A percentile compares a stretch with the other conserved stretches of the same genome.
Conservation (phyloP, 2,888 invertebrate species). For the Lypha dubia region DNA sequence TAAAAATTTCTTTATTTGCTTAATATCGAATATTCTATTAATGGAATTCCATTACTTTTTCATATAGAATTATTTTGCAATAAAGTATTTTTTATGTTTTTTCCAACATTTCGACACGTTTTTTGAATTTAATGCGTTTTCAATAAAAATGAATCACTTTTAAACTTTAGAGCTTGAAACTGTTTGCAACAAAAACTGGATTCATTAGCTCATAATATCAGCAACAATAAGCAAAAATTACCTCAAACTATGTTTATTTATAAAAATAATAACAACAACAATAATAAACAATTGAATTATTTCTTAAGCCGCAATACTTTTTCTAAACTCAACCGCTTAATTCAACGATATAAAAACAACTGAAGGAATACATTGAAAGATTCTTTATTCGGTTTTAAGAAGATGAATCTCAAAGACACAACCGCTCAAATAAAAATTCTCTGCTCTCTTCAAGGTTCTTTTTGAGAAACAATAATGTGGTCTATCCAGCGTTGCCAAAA, state of each 20-base stretch:
- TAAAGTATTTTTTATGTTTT: background rate
- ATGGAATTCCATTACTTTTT: background rate
- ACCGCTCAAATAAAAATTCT: background rate
- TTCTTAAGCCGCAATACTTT: background rate
- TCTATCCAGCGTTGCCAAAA: no score
- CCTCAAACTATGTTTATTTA: constrained; percentile 51
- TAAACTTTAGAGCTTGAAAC: constrained; percentile 1
- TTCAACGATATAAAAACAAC: constrained; percentile 37
- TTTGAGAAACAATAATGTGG: no score
- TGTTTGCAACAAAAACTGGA: constrained; percentile 48
- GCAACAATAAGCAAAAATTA: constrained; percentile 11
- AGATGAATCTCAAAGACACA: constrained; percentile 25
- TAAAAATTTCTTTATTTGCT: no score
- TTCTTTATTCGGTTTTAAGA: background rate
- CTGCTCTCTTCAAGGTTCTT: background rate
- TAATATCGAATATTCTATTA: background rate
- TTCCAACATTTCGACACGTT: constrained; percentile 16
- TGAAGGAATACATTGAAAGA: constrained; percentile 13
- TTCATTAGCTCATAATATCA: background rate
- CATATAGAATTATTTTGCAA: background rate
- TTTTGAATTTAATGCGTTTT: constrained; percentile 10
- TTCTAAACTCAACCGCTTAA: background rate
- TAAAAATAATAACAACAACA: constrained; percentile 21
- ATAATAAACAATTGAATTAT: constrained; percentile 41
- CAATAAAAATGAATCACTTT: constrained; percentile 49